These are phyloP conservation scores for Chiridota heheva DNA, from an alignment of 35 echinoderm and acorn worm genomes.

Conservation along the genomic window DNA sequence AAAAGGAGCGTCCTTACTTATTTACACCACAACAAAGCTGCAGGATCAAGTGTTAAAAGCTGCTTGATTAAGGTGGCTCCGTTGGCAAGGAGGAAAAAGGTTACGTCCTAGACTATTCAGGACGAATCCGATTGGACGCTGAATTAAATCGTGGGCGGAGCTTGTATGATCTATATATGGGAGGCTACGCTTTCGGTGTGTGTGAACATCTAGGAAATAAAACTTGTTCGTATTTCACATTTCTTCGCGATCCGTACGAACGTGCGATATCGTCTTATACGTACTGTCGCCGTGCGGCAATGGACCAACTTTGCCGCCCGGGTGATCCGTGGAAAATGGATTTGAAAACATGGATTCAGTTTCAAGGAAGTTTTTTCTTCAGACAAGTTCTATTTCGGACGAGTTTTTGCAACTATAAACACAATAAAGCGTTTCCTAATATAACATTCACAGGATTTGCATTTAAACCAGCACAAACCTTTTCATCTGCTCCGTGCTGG, in stretches of 20 bases:
- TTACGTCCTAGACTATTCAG: conserved; percentile 44
- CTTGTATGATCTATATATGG: conserved; percentile 60
- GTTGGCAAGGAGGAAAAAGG: conserved; percentile 10
- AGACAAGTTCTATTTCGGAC: conserved; percentile 79
- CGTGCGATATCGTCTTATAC: conserved; percentile 76
- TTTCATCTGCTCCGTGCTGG: conserved; percentile 64
- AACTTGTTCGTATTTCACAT: conserved; percentile 93
- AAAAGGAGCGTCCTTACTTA: conserved; percentile 28
- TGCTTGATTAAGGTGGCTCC: conserved; percentile 56
- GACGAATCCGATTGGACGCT: conserved; percentile 27
- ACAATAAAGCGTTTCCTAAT: conserved; percentile 11
- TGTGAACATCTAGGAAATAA: conserved; percentile 58
- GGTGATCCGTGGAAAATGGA: conserved; percentile 62
- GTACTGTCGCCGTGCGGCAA: conserved; percentile 74
- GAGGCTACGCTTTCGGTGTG: conserved; percentile 89
- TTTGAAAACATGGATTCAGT: conserved; percentile 75
- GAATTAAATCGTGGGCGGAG: conserved; percentile 1
- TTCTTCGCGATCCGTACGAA: conserved; percentile 88
- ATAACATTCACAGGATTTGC: conserved; percentile 3
- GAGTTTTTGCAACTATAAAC: conserved; percentile 55
- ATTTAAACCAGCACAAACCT: background rate
- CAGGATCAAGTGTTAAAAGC: conserved; percentile 69
- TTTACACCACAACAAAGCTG: conserved; percentile 96
- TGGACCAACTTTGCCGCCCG: conserved; percentile 80
- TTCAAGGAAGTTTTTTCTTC: conserved; percentile 93